Base-by-base conservation (phyloP, 2,888 invertebrate genomes). In the Tricholauxania praeusta region DNA sequence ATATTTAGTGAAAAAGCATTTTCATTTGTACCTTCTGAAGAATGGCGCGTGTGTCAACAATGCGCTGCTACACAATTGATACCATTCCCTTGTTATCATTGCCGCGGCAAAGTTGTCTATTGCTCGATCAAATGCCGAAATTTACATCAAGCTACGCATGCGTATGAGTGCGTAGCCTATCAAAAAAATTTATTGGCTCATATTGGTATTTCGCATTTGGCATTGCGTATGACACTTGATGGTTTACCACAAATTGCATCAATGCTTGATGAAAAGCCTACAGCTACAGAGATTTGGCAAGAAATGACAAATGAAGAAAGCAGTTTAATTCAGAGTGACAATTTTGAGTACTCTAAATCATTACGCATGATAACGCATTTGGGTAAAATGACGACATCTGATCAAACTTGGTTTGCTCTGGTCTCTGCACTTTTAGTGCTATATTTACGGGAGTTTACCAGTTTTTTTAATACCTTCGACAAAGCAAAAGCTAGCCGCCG, bases 1-100 rank as follows among this genome's bases (percentile, higher is more conserved):
- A 85, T 98, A 53, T 94, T 96, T 84, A 89, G 92, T 0, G 97
- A 97, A 85, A 91, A 92, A 79, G 94, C 97, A 0, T 94, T 93
- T 84, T 91, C 94, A 1, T 93, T 94, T 86, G 94, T 96, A 3
- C 89, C 91, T 75, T 84, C 92, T 84, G 89, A 90, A 14, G 68
- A 79, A 19, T 67, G 65, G 1, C 57, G 83, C 88, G 79, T 90
- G 57, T 97, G 97, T 83, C 93, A 94, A 79, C 89, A 92, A 79
- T 97, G 97, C 86, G 93, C 92, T 78, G 85, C 87, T 39, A 82
- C 85, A 3, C 88, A 91, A 66, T 84, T 90, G 71, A 90, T 91
- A 78, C 90, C 91, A 39, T 87, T 93, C 80, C 93, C 94, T 91
- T 96, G 96, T 83, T 84, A 84, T 39, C 81, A 83, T 0, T 96